Base-by-base conservation (phyloP, 2,888 invertebrate species). In the Idaea straminata region DNA sequence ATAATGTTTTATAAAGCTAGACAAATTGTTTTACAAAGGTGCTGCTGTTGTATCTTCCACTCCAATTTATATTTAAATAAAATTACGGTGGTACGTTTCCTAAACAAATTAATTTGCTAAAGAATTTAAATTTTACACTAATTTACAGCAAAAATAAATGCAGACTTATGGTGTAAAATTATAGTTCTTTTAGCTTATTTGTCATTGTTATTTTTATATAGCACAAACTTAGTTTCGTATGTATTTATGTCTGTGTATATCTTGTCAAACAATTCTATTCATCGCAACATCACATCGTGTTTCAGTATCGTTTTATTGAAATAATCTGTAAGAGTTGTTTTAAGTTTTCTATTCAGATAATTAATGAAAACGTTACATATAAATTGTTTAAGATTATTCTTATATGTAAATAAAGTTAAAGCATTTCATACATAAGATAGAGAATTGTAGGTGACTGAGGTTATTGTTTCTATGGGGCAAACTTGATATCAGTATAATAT, bases 361-460 rank as follows among this genome's bases (percentile, higher is more conserved):
- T 25, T 25, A 47, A 47, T 47, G 10, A 47, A 47, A 47, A 47
- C 13, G 60, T 63, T 71, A 69, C 64, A 68, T 74, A 69, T 73
- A 69, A 67, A 75, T 64, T 78, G 78, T 72, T 77, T 79, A 74
- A 73, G 64, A 69, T 72, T 74, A 69, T 63, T 69, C 38, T 64
- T 47, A 66, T 74, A 61, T 80, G 80, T 81, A 82, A 74, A 80
- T 83, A 77, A 72, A 79, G 38, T 57, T 38, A 59, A 59, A 61
- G 80, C 81, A 82, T 81, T 81, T 80, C 78, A 77, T 73, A 62
- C 68, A 68, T 81, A 83, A 79, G 78, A 47, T 47, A 10, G 13
- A 47, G 13, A 7, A 13, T 10, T 2, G 47, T 10, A 13, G 13
- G 4, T 47, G 47, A 47, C 7, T 47, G 25, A 25, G 47, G 47